A percentile compares a stretch with the other conserved stretches of the same genome.
Evolutionary conservation across 35 echinoderm and acorn worm genomes (phyloP).

Genomic region (Antedon bifida): DNA sequence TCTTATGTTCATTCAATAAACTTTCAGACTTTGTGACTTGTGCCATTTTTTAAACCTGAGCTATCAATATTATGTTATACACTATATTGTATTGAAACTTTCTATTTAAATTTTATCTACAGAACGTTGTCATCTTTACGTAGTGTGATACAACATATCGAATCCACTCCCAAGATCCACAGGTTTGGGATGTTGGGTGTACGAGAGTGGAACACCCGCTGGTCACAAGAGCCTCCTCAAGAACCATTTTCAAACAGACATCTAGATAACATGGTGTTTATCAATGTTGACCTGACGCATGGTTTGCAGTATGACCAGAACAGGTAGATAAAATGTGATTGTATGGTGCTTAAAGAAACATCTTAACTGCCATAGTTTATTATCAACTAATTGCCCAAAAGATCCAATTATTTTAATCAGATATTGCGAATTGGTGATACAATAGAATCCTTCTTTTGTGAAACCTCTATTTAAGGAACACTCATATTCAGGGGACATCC

Average conservation of each 20-base stretch:
- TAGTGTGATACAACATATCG: constrained; percentile 43
- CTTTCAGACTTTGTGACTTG: too few relatives aligned
- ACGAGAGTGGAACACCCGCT: constrained; percentile 52
- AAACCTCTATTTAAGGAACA: too few relatives aligned
- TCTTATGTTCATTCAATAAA: too few relatives aligned
- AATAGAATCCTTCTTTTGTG: too few relatives aligned
- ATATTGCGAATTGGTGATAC: too few relatives aligned
- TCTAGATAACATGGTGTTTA: constrained; percentile 63
- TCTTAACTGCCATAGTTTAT: too few relatives aligned
- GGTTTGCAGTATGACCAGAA: constrained; percentile 80
- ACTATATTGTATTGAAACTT: too few relatives aligned
- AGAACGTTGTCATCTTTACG: constrained; percentile 9
- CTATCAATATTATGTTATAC: too few relatives aligned
- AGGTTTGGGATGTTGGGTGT: constrained; percentile 50
- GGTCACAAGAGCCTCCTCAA: neutral
- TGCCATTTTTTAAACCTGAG: too few relatives aligned
- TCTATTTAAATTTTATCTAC: neutral
- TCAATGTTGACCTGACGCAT: constrained; percentile 55
- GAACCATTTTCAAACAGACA: constrained; percentile 20
- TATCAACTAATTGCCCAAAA: too few relatives aligned
- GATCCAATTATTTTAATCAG: too few relatives aligned
- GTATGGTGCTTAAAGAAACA: neutral
- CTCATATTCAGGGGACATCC: too few relatives aligned
- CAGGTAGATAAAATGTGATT: constrained; percentile 30
- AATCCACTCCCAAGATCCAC: constrained; percentile 37